Percentiles rank a stretch among this genome's conserved stretches.
These are phyloP conservation scores for Rachycentron canadum DNA, from an alignment of 2,797 vertebrate species.

Conservation along the genomic window DNA sequence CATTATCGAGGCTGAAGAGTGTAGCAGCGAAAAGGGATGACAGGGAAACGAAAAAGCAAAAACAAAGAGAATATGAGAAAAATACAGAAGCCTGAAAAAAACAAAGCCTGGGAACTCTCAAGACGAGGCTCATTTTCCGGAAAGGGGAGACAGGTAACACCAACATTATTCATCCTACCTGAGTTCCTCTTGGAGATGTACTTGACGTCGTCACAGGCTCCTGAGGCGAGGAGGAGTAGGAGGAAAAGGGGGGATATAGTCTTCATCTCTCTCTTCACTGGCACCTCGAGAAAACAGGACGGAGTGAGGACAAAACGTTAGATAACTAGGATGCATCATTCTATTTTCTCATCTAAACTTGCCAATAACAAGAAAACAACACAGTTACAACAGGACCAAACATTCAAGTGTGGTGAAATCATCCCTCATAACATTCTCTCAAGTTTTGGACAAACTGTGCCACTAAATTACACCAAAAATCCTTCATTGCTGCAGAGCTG, in stretches of 20 bases:
- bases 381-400: not conserved
- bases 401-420: not conserved
- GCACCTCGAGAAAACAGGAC: slow-evolving; percentile 50
- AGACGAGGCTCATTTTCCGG: slow-evolving; percentile 10
- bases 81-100: slow-evolving; percentile 8
- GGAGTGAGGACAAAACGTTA: slow-evolving; percentile 19
- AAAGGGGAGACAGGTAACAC: slow-evolving; percentile 9
- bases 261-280: slow-evolving; percentile 89
- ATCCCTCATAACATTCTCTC: not conserved
- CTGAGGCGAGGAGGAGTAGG: slow-evolving; percentile 88
- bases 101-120: slow-evolving; percentile 4
- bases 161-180: slow-evolving; percentile 85
- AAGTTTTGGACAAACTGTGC: not conserved
- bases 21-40: slow-evolving; percentile 8
- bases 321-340: no score
- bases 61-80: slow-evolving; percentile 19
- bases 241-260: slow-evolving; percentile 85
- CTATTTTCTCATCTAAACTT: not conserved
- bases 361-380: not conserved
- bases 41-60: slow-evolving; percentile 13
- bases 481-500: not conserved
- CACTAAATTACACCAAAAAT: not conserved
- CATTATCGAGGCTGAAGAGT: slow-evolving; percentile 11
- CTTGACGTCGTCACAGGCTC: slow-evolving; percentile 91
- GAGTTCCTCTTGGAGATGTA: slow-evolving; percentile 97